A percentile compares a stretch with the other conserved stretches of the same genome.
phyloP scores from a whole-genome alignment of 2,797 vertebrate genomes.

The Diplodus puntazzo region DNA sequence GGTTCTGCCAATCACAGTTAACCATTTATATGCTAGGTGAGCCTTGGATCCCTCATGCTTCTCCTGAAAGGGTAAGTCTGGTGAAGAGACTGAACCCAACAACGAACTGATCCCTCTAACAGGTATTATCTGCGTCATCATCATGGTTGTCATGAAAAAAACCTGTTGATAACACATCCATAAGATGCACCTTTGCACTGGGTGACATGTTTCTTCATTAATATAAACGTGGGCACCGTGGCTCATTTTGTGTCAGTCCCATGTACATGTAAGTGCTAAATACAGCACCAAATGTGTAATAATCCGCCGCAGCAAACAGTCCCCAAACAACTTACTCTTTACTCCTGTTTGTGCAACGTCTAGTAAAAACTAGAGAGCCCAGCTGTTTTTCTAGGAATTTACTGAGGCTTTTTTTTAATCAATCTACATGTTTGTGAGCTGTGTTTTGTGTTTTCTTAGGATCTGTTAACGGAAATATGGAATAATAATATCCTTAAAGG shows the following conservation, averaged over 20 bases:
- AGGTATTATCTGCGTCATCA: background rate
- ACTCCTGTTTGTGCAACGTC: background rate
- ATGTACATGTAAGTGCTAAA: background rate
- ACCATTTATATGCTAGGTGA: slow-evolving; percentile 48
- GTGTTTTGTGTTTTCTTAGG: background rate
- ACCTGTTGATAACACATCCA: background rate
- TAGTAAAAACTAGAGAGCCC: background rate
- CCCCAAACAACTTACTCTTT: background rate
- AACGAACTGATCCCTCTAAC: background rate
- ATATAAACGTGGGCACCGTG: background rate
- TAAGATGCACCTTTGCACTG: background rate
- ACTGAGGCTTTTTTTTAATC: background rate
- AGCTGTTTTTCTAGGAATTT: background rate
- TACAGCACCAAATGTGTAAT: background rate
- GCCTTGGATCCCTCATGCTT: background rate
- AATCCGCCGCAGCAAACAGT: background rate
- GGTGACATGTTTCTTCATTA: background rate
- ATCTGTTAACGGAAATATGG: background rate
- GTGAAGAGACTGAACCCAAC: background rate
- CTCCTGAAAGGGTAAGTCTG: background rate
- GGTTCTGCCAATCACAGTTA: slow-evolving; percentile 71
- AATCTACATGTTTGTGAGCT: slow-evolving; percentile 17
- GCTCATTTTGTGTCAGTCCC: background rate
- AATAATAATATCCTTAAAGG: too few relatives aligned
- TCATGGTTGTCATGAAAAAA: background rate